Base-by-base conservation (phyloP, 2,113 vertebrate species). In the Damaliscus lunatus region DNA sequence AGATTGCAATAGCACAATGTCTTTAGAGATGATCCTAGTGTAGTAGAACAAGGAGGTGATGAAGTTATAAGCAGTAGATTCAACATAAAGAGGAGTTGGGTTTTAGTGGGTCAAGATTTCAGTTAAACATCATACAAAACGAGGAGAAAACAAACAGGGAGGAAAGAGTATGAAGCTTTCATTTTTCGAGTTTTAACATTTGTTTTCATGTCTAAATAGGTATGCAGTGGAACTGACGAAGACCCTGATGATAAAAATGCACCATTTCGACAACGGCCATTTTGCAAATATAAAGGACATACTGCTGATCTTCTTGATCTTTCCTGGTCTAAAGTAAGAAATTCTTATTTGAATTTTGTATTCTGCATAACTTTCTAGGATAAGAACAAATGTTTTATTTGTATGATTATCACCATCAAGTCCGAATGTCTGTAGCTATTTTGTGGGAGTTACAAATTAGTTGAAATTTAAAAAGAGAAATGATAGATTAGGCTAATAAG, bases 201-300 rank as follows among this genome's bases (percentile, higher is more conserved):
- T 96, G 19, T 96, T 48, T 92, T 93, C 74, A 84, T 96, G 3
- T 97, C 86, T 98, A 74, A 91, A 85, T 84, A 99, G 99, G 98
- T 99, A 21, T 99, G 99, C 94, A 98, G 99, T 95, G 98, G 98
- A 96, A 98, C 99, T 81, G 99, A 99, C 25, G 99, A 99, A 97
- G 99, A 99, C 97, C 99, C 99, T 3, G 99, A 99, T 98, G 99
- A 99, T 97, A 99, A 99, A 98, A 99, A 99, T 14, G 99, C 99
- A 15, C 99, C 99, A 0, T 99, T 99, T 98, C 99, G 99, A 40
- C 99, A 99, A 29, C 98, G 99, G 40, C 99, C 99, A 0, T 99
- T 99, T 98, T 99, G 99, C 99, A 99, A 99, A 98, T 99, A 99
- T 98, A 99, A 99, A 99, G 99, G 99, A 25, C 99, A 99, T 95